phyloP scores from a whole-genome alignment of 2,113 vertebrate species.

The Microcebus jonahi region DNA sequence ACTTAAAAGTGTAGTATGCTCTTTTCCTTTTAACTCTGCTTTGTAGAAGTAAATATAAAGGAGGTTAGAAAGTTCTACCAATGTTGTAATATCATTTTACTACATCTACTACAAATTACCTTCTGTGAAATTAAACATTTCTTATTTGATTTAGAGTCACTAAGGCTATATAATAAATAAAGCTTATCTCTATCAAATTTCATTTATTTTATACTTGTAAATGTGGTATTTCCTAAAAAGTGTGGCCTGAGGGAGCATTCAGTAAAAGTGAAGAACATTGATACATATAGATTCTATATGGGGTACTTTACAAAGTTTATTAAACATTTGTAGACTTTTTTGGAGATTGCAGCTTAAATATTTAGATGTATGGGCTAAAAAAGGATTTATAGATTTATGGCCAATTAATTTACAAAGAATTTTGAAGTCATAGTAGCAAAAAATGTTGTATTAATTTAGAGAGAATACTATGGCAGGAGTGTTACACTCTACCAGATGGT shows the following conservation, averaged over 20 bases:
- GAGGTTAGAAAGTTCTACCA: neutral
- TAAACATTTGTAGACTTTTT: neutral
- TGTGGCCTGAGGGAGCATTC: neutral
- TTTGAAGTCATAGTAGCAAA: slow-evolving; percentile 15
- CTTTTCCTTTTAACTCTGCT: neutral
- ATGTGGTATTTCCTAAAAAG: slow-evolving; percentile 6
- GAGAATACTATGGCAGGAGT: neutral
- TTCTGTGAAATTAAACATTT: slow-evolving; percentile 29
- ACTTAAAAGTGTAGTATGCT: neutral
- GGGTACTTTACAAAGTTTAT: neutral
- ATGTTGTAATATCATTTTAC: neutral
- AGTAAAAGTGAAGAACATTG: neutral
- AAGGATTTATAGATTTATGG: neutral
- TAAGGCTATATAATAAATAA: neutral
- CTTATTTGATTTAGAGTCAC: slow-evolving; percentile 34
- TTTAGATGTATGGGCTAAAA: neutral
- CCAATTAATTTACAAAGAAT: slow-evolving; percentile 36
- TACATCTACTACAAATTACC: neutral
- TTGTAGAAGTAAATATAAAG: slow-evolving; percentile 38
- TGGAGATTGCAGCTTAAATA: slow-evolving; percentile 11
- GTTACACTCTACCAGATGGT: neutral
- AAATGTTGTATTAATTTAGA: neutral
- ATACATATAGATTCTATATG: neutral
- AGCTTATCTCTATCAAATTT: neutral
- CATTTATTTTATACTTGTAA: slow-evolving; percentile 20